Conservation (phyloP, 2,888 invertebrate species). For the Lithophane leautieri region DNA sequence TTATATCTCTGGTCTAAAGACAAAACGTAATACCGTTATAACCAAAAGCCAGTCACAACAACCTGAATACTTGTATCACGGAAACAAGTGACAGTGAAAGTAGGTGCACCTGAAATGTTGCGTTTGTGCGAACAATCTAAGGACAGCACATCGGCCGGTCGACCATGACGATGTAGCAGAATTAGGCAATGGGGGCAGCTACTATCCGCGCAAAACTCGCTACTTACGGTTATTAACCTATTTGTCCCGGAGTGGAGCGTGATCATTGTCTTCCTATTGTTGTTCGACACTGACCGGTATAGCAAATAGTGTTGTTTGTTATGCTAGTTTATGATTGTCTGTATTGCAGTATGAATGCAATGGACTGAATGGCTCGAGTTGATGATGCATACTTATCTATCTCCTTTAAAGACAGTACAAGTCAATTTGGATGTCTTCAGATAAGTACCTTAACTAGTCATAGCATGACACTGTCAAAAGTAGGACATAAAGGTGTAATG, state of each 20-base stretch:
- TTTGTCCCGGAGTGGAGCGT: conserved; percentile 60
- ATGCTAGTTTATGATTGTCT: conserved; percentile 17
- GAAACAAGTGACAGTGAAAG: conserved; percentile 57
- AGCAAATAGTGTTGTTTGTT: conserved; percentile 33
- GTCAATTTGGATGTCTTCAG: neutral
- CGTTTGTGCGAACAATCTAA: conserved; percentile 47
- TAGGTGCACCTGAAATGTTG: conserved; percentile 47
- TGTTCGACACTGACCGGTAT: conserved; percentile 33
- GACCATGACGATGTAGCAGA: conserved; percentile 59
- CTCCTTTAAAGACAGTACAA: neutral
- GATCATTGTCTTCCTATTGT: conserved; percentile 64
- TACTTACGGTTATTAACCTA: conserved; percentile 63
- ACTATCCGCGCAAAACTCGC: conserved; percentile 56
- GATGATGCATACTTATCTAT: neutral
- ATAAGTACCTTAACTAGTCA: neutral
- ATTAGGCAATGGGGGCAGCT: conserved; percentile 66
- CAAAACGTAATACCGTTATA: neutral
- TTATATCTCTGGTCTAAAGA: neutral
- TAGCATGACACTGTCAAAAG: neutral
- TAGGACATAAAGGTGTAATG: neutral
- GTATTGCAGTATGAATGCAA: neutral
- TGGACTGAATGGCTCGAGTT: neutral
- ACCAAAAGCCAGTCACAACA: conserved; percentile 1
- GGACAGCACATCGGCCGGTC: conserved; percentile 52
- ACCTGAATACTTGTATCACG: conserved; percentile 13